A percentile compares a stretch with the other conserved stretches of the same genome.
phyloP scores from a whole-genome alignment of 2,888 invertebrate genomes.

The Sphecodes monilicornis region DNA sequence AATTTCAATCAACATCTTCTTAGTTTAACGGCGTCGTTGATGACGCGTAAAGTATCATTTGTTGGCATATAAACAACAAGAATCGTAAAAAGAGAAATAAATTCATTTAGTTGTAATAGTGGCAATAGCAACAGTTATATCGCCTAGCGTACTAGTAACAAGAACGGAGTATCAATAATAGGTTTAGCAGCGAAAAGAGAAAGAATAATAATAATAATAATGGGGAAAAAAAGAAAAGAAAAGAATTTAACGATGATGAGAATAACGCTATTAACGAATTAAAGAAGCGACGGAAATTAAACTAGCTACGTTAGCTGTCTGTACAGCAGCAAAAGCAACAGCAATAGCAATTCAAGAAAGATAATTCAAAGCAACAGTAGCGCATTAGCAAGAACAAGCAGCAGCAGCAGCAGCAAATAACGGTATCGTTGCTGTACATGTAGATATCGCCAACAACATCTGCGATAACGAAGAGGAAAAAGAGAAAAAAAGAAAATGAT shows the following conservation, averaged over 20 bases:
- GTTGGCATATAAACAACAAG: neutral
- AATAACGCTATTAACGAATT: neutral
- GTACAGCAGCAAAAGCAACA: neutral
- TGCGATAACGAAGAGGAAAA: neutral
- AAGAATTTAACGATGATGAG: neutral
- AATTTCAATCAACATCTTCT: neutral
- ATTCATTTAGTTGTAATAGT: neutral
- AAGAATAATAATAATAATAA: neutral
- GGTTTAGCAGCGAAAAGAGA: neutral
- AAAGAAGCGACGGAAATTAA: neutral
- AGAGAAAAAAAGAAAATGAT: neutral
- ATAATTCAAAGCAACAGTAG: neutral
- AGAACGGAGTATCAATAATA: neutral
- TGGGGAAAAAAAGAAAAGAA: neutral
- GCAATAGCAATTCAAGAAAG: neutral
- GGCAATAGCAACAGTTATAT: neutral
- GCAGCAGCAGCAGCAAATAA: neutral
- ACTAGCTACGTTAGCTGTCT: neutral
- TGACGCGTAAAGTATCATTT: neutral
- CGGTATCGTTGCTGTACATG: neutral
- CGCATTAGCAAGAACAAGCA: neutral
- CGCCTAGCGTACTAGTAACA: neutral
- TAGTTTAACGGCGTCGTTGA: neutral
- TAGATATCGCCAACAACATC: neutral
- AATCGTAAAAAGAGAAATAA: slow-evolving; percentile 10